A percentile compares a stretch with the other conserved stretches of the same genome.
Evolutionary conservation across 2,888 invertebrate genomes (phyloP).

Genomic region (Anagyrus pseudococci): DNA sequence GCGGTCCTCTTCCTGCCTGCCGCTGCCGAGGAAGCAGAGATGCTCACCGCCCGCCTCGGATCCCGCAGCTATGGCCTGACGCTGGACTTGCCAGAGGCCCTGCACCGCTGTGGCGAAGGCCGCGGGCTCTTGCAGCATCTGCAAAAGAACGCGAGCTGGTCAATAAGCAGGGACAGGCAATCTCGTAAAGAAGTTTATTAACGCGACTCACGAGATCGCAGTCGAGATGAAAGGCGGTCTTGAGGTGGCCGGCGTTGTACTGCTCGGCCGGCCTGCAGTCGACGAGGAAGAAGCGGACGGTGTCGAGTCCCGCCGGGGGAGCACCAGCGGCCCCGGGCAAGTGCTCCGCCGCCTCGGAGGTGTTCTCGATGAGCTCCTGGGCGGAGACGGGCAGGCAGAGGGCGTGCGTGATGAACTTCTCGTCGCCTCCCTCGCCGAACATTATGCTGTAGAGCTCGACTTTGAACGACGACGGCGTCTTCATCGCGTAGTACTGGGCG

Average conservation of each 20-base stretch:
- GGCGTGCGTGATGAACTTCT: constrained; percentile 77
- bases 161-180: not conserved
- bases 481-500: constrained; percentile 93
- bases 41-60: constrained; percentile 88
- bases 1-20: constrained; percentile 91
- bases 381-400: constrained; percentile 96
- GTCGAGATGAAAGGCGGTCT: constrained; percentile 97
- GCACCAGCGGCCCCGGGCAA: constrained; percentile 59
- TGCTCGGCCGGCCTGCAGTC: constrained; percentile 95
- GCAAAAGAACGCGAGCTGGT: constrained; percentile 17
- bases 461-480: constrained; percentile 92
- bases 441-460: constrained; percentile 71
- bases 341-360: constrained; percentile 63
- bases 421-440: constrained; percentile 67
- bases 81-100: constrained; percentile 88
- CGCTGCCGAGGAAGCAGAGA: constrained; percentile 92
- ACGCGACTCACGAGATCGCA: constrained; percentile 76
- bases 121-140: constrained; percentile 95
- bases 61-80: constrained; percentile 84
- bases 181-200: not conserved
- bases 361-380: constrained; percentile 87
- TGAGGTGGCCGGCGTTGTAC: constrained; percentile 95
- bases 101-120: constrained; percentile 95
- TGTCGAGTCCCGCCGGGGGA: constrained; percentile 65
- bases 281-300: constrained; percentile 90